These are phyloP conservation scores for Nyctereutes procyonoides DNA, from an alignment of 2,113 vertebrate species.

Conservation along the genomic window DNA sequence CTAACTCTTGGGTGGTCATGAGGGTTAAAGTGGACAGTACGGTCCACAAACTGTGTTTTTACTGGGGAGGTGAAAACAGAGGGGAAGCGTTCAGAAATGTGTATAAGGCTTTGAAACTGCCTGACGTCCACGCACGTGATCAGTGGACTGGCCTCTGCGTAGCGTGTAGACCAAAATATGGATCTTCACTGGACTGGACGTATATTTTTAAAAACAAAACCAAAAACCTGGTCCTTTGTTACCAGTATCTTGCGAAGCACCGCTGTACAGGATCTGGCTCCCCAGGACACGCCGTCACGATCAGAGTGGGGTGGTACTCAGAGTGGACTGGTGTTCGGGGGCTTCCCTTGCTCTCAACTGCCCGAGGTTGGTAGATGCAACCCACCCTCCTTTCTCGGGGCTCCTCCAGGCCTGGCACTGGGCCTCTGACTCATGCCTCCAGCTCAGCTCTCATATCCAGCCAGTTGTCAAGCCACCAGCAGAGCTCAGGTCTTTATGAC, in stretches of 20 bases:
- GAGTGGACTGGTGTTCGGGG: rapidly evolving
- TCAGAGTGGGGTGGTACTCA: rapidly evolving
- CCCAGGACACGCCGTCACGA: rapidly evolving
- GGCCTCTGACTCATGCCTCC: neutral
- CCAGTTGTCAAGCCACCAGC: neutral
- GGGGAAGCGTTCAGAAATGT: neutral
- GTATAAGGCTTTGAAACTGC: neutral
- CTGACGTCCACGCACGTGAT: neutral
- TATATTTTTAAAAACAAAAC: neutral
- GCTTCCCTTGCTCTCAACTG: rapidly evolving
- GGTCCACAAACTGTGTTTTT: neutral
- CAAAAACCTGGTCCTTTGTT: neutral
- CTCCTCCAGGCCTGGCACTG: neutral
- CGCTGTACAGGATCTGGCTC: neutral
- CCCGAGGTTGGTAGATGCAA: rapidly evolving
- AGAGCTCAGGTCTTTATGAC: no score
- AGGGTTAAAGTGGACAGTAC: neutral
- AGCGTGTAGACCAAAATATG: neutral
- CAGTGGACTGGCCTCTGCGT: neutral
- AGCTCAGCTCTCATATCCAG: neutral
- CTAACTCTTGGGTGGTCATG: neutral
- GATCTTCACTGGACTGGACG: neutral
- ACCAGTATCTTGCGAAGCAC: neutral
- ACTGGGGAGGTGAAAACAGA: neutral
- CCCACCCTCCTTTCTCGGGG: neutral